Evolutionary conservation across 2,888 invertebrate genomes (phyloP).

Genomic region (Drosophila pegasa): DNA sequence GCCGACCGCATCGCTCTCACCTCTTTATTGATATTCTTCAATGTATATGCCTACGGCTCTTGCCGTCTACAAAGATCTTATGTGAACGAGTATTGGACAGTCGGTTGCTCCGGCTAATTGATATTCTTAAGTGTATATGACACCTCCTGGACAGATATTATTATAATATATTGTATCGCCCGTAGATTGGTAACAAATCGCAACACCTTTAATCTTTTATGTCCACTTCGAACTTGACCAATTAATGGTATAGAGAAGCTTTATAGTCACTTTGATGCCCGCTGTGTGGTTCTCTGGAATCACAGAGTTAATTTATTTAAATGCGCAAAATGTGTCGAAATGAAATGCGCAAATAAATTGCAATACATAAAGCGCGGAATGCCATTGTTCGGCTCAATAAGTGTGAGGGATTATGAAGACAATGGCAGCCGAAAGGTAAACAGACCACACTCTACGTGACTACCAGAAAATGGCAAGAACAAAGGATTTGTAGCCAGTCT

Average conservation of each 20-base stretch:
- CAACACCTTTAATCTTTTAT: neutral
- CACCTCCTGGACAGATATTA: neutral
- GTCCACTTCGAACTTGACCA: conserved; percentile 3
- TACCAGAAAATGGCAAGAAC: neutral
- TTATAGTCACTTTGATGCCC: neutral
- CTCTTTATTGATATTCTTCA: too few species aligned
- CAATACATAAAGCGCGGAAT: conserved; percentile 31
- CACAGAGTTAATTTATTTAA: conserved; percentile 36
- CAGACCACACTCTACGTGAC: neutral
- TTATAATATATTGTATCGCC: too few species aligned
- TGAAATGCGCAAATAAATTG: conserved; percentile 53
- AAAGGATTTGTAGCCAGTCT: conserved; percentile 11
- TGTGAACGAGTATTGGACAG: too few species aligned
- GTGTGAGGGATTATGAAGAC: conserved; percentile 6
- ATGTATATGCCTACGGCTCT: too few species aligned
- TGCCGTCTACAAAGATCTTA: too few species aligned
- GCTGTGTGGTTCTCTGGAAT: conserved; percentile 4
- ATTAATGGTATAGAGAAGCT: conserved; percentile 1
- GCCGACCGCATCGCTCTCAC: too few species aligned
- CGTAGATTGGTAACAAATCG: too few species aligned
- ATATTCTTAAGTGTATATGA: neutral
- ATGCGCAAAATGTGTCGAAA: conserved; percentile 57
- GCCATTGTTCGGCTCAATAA: conserved; percentile 7
- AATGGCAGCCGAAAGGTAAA: conserved; percentile 1
- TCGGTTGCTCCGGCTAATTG: too few species aligned